Percentiles rank a stretch among this genome's conserved stretches.
phyloP scores from a whole-genome alignment of 37 sponge, comb jelly and placozoan genomes.

The Ianthella basta region DNA sequence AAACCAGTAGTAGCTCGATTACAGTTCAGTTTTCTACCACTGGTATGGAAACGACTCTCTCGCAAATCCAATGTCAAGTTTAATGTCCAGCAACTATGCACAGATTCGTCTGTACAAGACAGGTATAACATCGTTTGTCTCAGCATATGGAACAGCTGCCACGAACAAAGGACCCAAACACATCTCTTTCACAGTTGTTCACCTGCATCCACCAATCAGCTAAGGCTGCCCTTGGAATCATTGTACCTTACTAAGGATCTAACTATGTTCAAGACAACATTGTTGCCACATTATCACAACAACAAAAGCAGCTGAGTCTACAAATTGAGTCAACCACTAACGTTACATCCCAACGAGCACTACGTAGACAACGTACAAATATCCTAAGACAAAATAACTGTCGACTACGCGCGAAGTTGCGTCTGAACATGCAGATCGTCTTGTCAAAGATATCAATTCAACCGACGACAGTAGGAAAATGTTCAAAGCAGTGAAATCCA shows the following conservation, averaged over 20 bases:
- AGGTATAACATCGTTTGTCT: not conserved
- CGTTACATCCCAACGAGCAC: not conserved
- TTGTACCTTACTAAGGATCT: not conserved
- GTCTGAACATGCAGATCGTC: not conserved
- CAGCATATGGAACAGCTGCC: conserved; percentile 8
- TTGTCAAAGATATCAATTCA: conserved; percentile 21
- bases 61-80: not conserved
- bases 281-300: conserved; percentile 13
- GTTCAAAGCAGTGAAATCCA: conserved; percentile 28
- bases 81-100: conserved; percentile 18
- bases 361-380: not conserved
- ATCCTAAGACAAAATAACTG: conserved; percentile 10
- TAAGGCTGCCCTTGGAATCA: not conserved
- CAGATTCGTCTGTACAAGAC: not conserved
- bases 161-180: conserved; percentile 23
- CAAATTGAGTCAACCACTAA: conserved; percentile 2
- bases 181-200: conserved; percentile 7
- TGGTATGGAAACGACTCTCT: conserved; percentile 15
- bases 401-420: not conserved
- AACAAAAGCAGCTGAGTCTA: conserved; percentile 7
- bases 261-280: not conserved
- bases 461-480: conserved; percentile 26
- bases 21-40: not conserved
- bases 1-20: not conserved
- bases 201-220: conserved; percentile 11